Conservation (phyloP, 1,140 invertebrate genomes). For the Nilaparvata lugens region DNA sequence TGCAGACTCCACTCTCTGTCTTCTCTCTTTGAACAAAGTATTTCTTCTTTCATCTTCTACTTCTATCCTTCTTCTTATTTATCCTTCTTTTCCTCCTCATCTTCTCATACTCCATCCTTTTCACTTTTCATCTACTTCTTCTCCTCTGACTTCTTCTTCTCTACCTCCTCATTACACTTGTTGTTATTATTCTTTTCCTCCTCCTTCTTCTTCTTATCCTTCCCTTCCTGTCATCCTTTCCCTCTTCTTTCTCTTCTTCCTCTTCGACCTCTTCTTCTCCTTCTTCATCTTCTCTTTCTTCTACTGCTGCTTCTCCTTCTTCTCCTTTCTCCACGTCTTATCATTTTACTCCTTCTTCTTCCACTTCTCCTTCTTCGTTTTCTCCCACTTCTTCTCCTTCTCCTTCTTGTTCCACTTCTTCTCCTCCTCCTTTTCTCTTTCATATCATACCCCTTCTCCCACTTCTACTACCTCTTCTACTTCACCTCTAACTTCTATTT, state of each 20-base stretch:
- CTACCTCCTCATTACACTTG: too few relatives aligned
- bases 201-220: neutral
- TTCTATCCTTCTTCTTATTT: too few relatives aligned
- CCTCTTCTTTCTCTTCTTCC: neutral
- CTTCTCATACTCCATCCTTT: too few relatives aligned
- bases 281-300: neutral
- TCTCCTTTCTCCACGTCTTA: neutral
- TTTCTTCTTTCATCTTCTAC: too few relatives aligned
- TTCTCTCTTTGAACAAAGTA: too few relatives aligned
- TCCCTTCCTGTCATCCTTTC: neutral
- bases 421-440: neutral
- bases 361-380: neutral
- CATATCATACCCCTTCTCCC: neutral
- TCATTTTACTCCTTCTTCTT: neutral
- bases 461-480: neutral
- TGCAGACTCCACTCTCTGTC: too few relatives aligned
- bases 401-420: constrained; percentile 1
- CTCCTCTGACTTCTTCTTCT: too few relatives aligned
- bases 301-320: neutral
- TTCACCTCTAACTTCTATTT: neutral
- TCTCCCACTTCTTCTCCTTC: neutral
- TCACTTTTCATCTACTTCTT: too few relatives aligned
- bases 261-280: neutral
- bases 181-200: too few relatives aligned
- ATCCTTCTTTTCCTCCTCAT: too few relatives aligned